Conservation (phyloP, 2,113 vertebrate species). For the Lethenteron camtschaticum region DNA sequence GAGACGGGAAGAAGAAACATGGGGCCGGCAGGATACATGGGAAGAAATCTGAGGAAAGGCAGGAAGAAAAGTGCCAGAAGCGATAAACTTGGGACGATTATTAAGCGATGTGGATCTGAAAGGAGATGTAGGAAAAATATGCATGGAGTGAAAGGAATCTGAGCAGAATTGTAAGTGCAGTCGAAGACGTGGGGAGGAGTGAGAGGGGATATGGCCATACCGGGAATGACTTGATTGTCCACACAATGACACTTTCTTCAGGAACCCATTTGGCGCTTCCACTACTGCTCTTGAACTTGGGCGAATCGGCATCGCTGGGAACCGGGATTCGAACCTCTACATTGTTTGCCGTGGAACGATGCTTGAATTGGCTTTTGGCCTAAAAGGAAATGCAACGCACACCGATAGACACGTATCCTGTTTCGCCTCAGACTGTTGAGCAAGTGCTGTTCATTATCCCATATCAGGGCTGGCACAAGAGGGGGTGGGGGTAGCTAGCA, state of each 20-base stretch:
- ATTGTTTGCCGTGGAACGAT: conserved; percentile 73
- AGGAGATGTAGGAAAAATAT: too few relatives aligned
- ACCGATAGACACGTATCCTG: not conserved
- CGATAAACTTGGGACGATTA: too few relatives aligned
- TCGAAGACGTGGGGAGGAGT: too few relatives aligned
- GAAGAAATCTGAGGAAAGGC: too few relatives aligned
- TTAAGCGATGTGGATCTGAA: too few relatives aligned
- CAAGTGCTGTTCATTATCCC: not conserved
- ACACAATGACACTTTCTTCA: conserved; percentile 57
- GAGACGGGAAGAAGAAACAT: not conserved
- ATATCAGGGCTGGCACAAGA: not conserved
- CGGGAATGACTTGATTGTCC: conserved; percentile 87
- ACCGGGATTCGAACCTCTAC: conserved; percentile 72
- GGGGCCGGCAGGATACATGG: too few relatives aligned
- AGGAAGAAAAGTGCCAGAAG: too few relatives aligned
- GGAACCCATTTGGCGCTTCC: conserved; percentile 60
- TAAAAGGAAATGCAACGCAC: conserved; percentile 12
- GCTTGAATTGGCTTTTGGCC: conserved; percentile 93
- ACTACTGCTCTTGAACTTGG: conserved; percentile 67
- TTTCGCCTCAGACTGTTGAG: not conserved
- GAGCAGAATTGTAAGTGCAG: too few relatives aligned
- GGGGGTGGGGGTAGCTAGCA: not conserved
- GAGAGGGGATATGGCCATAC: conserved; percentile 17
- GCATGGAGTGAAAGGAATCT: too few relatives aligned
- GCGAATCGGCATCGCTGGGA: conserved; percentile 72